These are phyloP conservation scores for Plutomurus gul DNA, from an alignment of 1,140 invertebrate species.

Conservation along the genomic window DNA sequence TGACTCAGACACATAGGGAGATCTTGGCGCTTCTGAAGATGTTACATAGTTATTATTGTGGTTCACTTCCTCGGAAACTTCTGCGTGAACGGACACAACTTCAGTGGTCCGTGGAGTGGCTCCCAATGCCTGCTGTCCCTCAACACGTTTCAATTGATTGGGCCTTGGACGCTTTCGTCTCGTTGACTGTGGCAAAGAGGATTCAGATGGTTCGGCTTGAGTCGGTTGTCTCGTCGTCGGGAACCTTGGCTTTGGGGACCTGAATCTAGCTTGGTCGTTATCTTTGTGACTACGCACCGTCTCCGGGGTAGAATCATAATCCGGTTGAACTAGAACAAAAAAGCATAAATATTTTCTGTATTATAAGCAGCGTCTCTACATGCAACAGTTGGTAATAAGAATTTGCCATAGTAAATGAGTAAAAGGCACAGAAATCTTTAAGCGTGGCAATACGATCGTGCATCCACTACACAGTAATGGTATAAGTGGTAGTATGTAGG, in stretches of 20 bases:
- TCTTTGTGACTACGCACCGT: neutral
- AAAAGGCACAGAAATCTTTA: neutral
- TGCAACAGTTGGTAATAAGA: no score
- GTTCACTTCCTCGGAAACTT: neutral
- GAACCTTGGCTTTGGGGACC: neutral
- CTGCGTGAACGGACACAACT: neutral
- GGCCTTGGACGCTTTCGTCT: neutral
- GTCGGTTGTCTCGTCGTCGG: neutral
- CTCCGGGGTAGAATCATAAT: neutral
- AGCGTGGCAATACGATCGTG: neutral
- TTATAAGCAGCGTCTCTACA: no score
- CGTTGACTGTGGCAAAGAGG: neutral
- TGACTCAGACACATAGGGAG: neutral
- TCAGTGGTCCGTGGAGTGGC: neutral
- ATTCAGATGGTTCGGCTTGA: neutral
- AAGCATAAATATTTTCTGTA: neutral
- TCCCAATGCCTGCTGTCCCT: neutral
- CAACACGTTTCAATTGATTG: neutral
- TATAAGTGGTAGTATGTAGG: no score
- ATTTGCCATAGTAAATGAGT: neutral
- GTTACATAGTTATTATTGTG: neutral
- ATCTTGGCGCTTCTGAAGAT: neutral
- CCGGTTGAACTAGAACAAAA: neutral
- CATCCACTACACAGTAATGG: no score
- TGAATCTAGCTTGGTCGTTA: neutral